Percentiles rank a stretch among this genome's conserved stretches.
phyloP scores from a whole-genome alignment of 2,113 vertebrate species.

The Cyphomyrus discorhynchus region DNA sequence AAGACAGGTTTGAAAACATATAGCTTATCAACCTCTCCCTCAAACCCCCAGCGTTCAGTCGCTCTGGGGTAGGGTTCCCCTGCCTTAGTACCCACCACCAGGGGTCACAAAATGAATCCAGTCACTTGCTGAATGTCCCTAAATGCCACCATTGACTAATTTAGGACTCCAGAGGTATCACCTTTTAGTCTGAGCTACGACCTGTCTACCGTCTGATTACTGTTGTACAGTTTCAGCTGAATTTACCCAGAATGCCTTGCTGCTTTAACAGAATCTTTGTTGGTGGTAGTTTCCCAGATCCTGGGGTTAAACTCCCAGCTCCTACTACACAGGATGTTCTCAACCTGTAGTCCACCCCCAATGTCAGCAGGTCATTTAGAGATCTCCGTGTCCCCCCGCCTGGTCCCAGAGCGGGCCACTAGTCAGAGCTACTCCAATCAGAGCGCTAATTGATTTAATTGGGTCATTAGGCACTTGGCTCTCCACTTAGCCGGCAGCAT shows the following conservation, averaged over 20 bases:
- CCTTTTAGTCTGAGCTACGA: not conserved
- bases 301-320: not conserved
- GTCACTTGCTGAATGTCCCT: not conserved
- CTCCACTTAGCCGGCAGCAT: not conserved
- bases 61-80: not conserved
- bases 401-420: not conserved
- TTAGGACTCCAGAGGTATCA: not conserved
- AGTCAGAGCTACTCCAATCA: not conserved
- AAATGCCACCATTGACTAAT: not conserved
- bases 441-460: constrained; percentile 5
- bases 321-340: not conserved
- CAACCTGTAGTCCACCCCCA: not conserved
- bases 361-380: not conserved
- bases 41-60: not conserved
- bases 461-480: not conserved
- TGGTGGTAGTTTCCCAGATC: not conserved
- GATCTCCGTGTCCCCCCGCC: not conserved
- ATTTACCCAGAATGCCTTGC: not conserved
- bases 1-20: not conserved
- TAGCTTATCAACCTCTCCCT: not conserved
- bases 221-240: not conserved
- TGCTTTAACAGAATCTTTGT: not conserved
- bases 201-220: not conserved
- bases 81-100: not conserved
- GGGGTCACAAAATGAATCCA: not conserved